These are phyloP conservation scores for Fulica atra DNA, from an alignment of 2,113 vertebrate genomes.

Conservation along the genomic window DNA sequence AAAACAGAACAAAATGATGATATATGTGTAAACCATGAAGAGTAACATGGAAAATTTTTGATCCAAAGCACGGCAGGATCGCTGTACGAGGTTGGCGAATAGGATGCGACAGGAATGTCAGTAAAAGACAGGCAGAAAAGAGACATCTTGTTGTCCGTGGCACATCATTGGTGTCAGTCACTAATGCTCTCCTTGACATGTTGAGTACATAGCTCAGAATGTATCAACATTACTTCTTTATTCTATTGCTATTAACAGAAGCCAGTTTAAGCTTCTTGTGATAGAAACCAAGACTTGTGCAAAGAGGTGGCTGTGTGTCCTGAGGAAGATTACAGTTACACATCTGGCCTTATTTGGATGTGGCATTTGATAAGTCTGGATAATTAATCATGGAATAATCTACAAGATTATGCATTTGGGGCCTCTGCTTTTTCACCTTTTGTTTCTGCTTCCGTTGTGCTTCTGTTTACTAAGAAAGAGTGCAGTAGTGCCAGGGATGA, in stretches of 20 bases:
- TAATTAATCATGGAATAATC: constrained; percentile 44
- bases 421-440: constrained; percentile 7
- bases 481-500: not conserved
- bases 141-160: constrained; percentile 9
- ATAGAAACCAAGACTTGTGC: not conserved
- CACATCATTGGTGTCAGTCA: constrained; percentile 43
- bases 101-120: constrained; percentile 21
- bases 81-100: not conserved
- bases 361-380: constrained; percentile 32
- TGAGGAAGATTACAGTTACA: not conserved
- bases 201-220: not conserved
- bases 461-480: constrained; percentile 4
- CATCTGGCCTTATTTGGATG: constrained; percentile 42
- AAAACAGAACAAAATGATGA: not conserved
- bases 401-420: constrained; percentile 5
- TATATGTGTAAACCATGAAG: not conserved
- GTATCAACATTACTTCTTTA: not conserved
- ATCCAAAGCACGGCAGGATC: not conserved
- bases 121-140: not conserved
- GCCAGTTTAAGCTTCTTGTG: not conserved
- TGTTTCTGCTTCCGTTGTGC: constrained; percentile 1
- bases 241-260: not conserved
- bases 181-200: constrained; percentile 18
- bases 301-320: not conserved
- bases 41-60: not conserved